A percentile compares a stretch with the other conserved stretches of the same genome.
Conservation (phyloP, 1,140 invertebrate genomes). For the Panagrolaimus sp. region DNA sequence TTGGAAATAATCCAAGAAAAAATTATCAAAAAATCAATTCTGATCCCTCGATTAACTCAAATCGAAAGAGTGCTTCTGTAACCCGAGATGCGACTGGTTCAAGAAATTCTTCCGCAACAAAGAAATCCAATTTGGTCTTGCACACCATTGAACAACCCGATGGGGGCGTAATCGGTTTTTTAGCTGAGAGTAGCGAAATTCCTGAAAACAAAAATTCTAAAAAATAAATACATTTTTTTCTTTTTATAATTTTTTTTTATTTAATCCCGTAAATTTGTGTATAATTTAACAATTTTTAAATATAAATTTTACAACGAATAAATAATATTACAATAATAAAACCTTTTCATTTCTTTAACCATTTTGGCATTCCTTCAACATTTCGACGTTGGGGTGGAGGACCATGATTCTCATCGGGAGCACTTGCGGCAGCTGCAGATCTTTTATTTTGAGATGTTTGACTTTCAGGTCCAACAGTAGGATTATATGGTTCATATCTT, state of each 20-base stretch:
- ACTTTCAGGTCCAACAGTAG: background rate
- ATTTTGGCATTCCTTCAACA: background rate
- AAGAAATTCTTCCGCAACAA: background rate
- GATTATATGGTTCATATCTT: background rate
- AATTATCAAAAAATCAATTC: slow-evolving; percentile 11
- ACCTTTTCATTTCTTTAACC: background rate
- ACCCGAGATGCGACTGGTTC: background rate
- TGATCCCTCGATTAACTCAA: background rate
- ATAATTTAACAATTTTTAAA: background rate
- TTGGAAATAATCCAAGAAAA: background rate
- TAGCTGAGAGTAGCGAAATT: background rate
- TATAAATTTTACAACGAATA: slow-evolving; percentile 11
- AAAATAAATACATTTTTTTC: background rate
- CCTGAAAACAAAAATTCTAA: background rate
- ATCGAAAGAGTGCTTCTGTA: background rate
- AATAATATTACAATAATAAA: background rate
- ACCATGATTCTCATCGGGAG: background rate
- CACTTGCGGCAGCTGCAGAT: background rate
- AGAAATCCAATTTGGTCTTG: background rate
- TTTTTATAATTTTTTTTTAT: background rate
- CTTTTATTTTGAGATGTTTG: slow-evolving; percentile 3
- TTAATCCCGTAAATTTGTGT: background rate
- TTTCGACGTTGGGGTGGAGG: background rate
- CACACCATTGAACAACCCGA: slow-evolving; percentile 7
- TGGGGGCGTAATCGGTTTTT: background rate